Base-by-base conservation (phyloP, 2,888 invertebrate genomes). In the Drosophila recens region DNA sequence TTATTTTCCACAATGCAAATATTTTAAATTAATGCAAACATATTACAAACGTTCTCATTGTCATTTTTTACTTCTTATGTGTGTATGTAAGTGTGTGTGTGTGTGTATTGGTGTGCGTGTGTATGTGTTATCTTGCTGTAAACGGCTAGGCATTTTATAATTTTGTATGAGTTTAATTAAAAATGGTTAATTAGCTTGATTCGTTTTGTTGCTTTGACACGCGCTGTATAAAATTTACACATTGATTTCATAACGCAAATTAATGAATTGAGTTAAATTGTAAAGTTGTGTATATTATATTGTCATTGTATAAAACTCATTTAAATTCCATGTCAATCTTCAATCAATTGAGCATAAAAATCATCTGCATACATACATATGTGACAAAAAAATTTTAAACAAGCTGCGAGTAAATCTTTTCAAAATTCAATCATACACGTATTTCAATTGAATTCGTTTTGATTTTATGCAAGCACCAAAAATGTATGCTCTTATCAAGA, bases 191-290 rank as follows among this genome's bases (percentile, higher is more conserved):
- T 77, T 77, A 67, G 69, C 70, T 64, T 66, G 48, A 66, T 69
- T 75, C 67, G 67, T 71, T 83, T 80, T 61, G 72, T 66, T 84
- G 80, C 71, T 65, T 72, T 72, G 75, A 78, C 71, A 79, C 74
- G 64, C 71, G 72, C 74, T 79, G 80, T 79, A 59, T 45, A 52
- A 61, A 67, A 57, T 40, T 38, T 49, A 52, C 53, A 68, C 56
- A 76, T 67, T 76, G 53, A 67, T 67, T 72, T 72, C 48, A 72
- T 61, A 63, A 67, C 43, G 52, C 51, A 67, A 72, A 52, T 56
- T 54, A 63, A 52, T 75, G 67, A 58, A 67, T 67, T 59, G 30
- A 59, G 46, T 49, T 30, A 13, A 30, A 49, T 40, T 58, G 45
- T 59, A 51, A 58, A 54, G 17, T 10, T 46, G 36, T 46, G 36